A percentile compares a stretch with the other conserved stretches of the same genome.
Conservation (phyloP, 1,140 invertebrate species). For the Drosophila navojoa region DNA sequence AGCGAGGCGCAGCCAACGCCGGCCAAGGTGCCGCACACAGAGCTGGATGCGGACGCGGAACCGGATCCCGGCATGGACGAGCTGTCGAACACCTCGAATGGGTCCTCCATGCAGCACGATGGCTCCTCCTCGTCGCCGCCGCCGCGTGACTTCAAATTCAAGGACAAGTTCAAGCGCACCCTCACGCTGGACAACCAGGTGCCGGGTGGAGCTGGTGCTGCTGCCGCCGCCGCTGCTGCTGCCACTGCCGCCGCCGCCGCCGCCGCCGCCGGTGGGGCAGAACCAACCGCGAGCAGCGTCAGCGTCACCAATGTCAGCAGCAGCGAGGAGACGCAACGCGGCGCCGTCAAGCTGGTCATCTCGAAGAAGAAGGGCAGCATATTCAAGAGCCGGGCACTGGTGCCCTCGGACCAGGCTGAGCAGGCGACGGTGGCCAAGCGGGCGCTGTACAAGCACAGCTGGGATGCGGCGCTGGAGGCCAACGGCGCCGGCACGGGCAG, state of each 20-base stretch:
- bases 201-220: conserved; percentile 38
- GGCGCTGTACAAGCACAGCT: conserved; percentile 94
- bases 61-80: conserved; percentile 61
- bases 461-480: conserved; percentile 88
- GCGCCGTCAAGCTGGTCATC: conserved; percentile 86
- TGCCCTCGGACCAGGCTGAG: conserved; percentile 86
- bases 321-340: conserved; percentile 61
- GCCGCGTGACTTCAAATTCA: conserved; percentile 76
- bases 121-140: conserved; percentile 76
- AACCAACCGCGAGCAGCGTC: conserved; percentile 66
- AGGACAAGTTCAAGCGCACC: conserved; percentile 82
- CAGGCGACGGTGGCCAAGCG: conserved; percentile 89
- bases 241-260: conserved; percentile 81
- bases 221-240: conserved; percentile 29
- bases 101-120: conserved; percentile 67
- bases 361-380: conserved; percentile 93
- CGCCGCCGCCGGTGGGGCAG: conserved; percentile 80
- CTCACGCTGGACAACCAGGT: conserved; percentile 69
- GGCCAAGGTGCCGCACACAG: conserved; percentile 64
- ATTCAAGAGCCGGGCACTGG: conserved; percentile 92
- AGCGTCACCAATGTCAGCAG: conserved; percentile 78
- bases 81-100: conserved; percentile 61
- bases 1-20: conserved; percentile 55
- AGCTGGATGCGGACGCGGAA: conserved; percentile 49
- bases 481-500: conserved; percentile 71